Evolutionary conservation across 2,113 vertebrate species (phyloP).

Genomic region (Diadophis punctatus): DNA sequence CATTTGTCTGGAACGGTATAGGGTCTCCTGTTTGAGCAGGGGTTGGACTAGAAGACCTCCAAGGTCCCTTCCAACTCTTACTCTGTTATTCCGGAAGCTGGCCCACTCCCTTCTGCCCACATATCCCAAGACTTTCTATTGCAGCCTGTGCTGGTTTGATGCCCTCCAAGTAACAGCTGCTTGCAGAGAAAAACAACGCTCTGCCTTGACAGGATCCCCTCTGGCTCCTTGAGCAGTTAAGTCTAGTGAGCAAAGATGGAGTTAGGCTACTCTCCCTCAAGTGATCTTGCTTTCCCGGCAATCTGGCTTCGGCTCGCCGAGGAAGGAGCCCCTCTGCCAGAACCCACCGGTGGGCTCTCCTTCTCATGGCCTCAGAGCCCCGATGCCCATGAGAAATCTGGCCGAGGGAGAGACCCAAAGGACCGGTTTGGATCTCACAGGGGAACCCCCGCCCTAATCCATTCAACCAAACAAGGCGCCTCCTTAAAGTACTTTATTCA

Average conservation of each 20-base stretch:
- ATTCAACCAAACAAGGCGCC: neutral
- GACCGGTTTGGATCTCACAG: neutral
- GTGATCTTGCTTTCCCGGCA: neutral
- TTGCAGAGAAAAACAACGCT: too few species aligned
- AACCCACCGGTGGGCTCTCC: accelerated
- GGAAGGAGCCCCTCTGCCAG: neutral
- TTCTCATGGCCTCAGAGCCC: neutral
- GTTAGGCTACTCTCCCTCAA: neutral
- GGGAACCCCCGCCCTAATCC: too few species aligned
- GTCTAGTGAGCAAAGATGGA: neutral
- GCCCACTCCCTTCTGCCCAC: too few species aligned
- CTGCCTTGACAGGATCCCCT: neutral
- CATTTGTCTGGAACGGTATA: accelerated
- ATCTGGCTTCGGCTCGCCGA: neutral
- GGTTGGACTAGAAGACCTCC: too few species aligned
- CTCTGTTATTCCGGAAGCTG: neutral
- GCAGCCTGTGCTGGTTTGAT: neutral
- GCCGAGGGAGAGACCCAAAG: too few species aligned
- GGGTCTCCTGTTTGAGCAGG: too few species aligned
- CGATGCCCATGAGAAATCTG: neutral
- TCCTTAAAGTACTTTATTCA: constrained; percentile 38
- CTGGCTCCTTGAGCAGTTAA: neutral
- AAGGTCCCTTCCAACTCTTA: too few species aligned
- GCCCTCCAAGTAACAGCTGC: neutral
- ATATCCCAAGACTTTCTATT: neutral